A percentile compares a stretch with the other conserved stretches of the same genome.
Conservation (phyloP, 2,797 vertebrate species). For the Serranus cabrilla region DNA sequence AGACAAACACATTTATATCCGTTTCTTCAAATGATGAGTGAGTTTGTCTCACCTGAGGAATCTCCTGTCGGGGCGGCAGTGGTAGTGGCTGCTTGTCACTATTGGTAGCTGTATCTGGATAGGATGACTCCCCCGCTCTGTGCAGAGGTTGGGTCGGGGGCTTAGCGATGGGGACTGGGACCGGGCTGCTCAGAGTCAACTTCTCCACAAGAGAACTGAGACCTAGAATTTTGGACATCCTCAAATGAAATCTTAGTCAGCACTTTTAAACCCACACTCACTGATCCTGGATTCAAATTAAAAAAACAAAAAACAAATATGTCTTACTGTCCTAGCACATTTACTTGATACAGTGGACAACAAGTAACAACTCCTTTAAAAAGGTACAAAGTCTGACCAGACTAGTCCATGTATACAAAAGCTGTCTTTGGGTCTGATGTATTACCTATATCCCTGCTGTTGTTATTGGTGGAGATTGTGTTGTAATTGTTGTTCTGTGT, state of each 20-base stretch:
- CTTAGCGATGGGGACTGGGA: neutral
- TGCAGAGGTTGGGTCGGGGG: neutral
- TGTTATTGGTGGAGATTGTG: neutral
- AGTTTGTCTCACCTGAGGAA: slow-evolving; percentile 67
- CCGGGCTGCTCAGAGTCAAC: slow-evolving; percentile 18
- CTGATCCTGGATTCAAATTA: neutral
- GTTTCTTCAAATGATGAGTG: neutral
- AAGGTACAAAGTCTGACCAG: neutral
- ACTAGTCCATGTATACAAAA: neutral
- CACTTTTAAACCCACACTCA: neutral
- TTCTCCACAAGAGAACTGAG: slow-evolving; percentile 40
- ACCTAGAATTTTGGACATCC: slow-evolving; percentile 25
- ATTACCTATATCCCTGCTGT: slow-evolving; percentile 48
- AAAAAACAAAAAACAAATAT: neutral
- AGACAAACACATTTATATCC: neutral
- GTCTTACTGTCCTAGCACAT: neutral
- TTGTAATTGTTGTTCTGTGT: slow-evolving; percentile 73
- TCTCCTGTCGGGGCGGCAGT: slow-evolving; percentile 72
- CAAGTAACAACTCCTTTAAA: neutral
- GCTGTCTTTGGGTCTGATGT: neutral
- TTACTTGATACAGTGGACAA: neutral
- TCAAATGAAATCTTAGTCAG: neutral
- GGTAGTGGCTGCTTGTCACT: slow-evolving; percentile 13
- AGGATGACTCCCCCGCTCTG: neutral
- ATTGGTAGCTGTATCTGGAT: neutral